Percentiles rank a stretch among this genome's conserved stretches.
Conservation (phyloP, 2,888 invertebrate genomes). For the Sinopyrophorus schimmeli region DNA sequence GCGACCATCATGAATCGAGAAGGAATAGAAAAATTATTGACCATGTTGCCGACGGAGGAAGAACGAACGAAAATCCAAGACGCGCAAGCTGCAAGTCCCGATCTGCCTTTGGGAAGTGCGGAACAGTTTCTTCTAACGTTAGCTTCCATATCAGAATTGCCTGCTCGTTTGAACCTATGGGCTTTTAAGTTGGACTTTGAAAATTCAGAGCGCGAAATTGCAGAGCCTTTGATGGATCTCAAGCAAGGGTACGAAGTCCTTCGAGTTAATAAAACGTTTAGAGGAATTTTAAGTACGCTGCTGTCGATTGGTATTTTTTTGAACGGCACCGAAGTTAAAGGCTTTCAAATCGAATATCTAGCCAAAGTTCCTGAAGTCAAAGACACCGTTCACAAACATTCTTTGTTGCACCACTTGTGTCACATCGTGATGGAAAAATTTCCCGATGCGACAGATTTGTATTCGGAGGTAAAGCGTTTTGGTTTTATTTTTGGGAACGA, state of each 20-base stretch:
- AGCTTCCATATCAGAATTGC: constrained; percentile 93
- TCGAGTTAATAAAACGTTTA: constrained; percentile 90
- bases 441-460: constrained; percentile 93
- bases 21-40: constrained; percentile 95
- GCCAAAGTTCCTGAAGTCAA: constrained; percentile 98
- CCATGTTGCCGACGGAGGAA: constrained; percentile 92
- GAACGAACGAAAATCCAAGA: constrained; percentile 96
- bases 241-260: constrained; percentile 95
- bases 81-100: constrained; percentile 90
- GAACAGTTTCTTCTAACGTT: constrained; percentile 98
- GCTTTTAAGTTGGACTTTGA: constrained; percentile 99
- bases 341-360: constrained; percentile 96
- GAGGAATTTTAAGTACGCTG: constrained; percentile 89
- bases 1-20: constrained; percentile 97
- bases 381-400: constrained; percentile 99
- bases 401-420: constrained; percentile 94
- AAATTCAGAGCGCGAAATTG: constrained; percentile 95
- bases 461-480: constrained; percentile 82
- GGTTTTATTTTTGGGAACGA: no score
- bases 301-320: constrained; percentile 95
- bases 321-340: constrained; percentile 90
- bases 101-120: constrained; percentile 90
- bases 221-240: constrained; percentile 97
- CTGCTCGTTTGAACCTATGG: constrained; percentile 93
- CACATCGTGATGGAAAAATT: constrained; percentile 97